Evolutionary conservation across 1,140 invertebrate genomes (phyloP).

Genomic region (Thrips palmi): DNA sequence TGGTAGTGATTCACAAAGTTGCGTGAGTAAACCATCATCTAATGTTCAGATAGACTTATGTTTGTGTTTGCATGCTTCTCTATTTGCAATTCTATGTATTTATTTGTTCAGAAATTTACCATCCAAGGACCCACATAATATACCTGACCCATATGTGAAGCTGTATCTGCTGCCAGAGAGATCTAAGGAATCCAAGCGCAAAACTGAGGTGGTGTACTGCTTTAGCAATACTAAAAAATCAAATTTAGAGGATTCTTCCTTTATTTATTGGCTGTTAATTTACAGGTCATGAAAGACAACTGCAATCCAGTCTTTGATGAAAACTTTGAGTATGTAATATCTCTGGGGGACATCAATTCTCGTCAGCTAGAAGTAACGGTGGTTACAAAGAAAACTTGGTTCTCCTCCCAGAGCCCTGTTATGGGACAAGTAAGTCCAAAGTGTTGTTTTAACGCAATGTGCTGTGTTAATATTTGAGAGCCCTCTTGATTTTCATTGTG

Average conservation of each 20-base stretch:
- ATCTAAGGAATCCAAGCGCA: slow-evolving; percentile 72
- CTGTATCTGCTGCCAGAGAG: slow-evolving; percentile 77
- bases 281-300: slow-evolving; percentile 61
- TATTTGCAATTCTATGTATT: slow-evolving; percentile 11
- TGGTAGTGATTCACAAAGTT: slow-evolving; percentile 73
- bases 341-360: slow-evolving; percentile 50
- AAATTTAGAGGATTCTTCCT: slow-evolving; percentile 9
- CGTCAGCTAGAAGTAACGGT: slow-evolving; percentile 61
- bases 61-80: slow-evolving; percentile 5
- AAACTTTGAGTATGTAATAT: slow-evolving; percentile 68
- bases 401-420: slow-evolving; percentile 53
- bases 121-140: slow-evolving; percentile 65
- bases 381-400: slow-evolving; percentile 63
- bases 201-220: slow-evolving; percentile 44
- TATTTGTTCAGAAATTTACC: slow-evolving; percentile 49
- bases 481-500: not conserved
- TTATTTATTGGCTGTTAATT: slow-evolving; percentile 11
- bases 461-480: not conserved
- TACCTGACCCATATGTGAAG: slow-evolving; percentile 90
- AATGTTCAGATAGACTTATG: slow-evolving; percentile 11
- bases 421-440: slow-evolving; percentile 47
- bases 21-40: slow-evolving; percentile 40
- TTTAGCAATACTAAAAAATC: slow-evolving; percentile 1
- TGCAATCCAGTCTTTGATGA: slow-evolving; percentile 85
- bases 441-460: slow-evolving; percentile 10